phyloP scores from a whole-genome alignment of 2,797 vertebrate species.

The Gouania willdenowi region DNA sequence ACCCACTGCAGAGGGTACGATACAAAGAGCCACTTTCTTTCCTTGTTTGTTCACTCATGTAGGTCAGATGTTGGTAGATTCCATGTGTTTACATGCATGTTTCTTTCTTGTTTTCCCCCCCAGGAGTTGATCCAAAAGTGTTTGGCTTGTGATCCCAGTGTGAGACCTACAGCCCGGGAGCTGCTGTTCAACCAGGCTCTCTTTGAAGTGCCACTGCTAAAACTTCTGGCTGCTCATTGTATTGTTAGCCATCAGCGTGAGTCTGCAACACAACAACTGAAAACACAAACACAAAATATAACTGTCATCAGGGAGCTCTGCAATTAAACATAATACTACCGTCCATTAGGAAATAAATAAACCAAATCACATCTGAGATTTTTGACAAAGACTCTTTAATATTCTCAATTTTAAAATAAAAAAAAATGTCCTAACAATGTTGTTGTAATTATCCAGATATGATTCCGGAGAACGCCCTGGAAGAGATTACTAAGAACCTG shows the following conservation, averaged over 20 bases:
- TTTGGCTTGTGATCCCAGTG: slow-evolving; percentile 87
- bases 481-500: slow-evolving; percentile 98
- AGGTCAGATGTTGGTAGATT: fast-evolving
- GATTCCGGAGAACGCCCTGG: slow-evolving; percentile 97
- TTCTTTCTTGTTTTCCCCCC: too few species aligned
- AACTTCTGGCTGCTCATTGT: slow-evolving; percentile 94
- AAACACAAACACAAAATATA: too few species aligned
- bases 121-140: slow-evolving; percentile 99
- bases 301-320: too few species aligned
- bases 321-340: too few species aligned
- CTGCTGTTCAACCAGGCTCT: slow-evolving; percentile 94
- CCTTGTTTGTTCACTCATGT: slow-evolving; percentile 36
- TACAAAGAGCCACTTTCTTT: too few species aligned
- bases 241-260: slow-evolving; percentile 96
- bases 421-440: too few species aligned
- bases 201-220: slow-evolving; percentile 95
- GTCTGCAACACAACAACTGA: too few species aligned
- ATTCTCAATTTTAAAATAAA: too few species aligned
- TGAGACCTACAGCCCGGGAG: slow-evolving; percentile 91
- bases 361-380: too few species aligned
- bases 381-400: too few species aligned
- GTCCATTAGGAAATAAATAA: too few species aligned
- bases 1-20: slow-evolving; percentile 80
- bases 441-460: slow-evolving; percentile 87
- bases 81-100: too few species aligned